These are phyloP conservation scores for Gnatocerus cornutus DNA, from an alignment of 2,888 invertebrate genomes.

Conservation along the genomic window DNA sequence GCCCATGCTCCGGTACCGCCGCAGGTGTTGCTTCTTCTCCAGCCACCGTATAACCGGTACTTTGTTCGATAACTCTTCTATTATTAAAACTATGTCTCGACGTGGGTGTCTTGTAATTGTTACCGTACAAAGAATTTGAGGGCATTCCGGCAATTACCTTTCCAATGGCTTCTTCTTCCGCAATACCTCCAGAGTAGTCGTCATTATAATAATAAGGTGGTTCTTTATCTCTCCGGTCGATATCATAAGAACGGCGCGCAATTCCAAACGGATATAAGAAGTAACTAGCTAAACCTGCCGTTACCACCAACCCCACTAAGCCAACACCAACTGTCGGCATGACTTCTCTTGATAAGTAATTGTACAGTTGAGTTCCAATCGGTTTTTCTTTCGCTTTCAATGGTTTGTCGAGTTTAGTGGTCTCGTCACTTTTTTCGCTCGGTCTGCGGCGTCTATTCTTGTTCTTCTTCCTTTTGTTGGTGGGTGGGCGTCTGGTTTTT, in stretches of 20 bases:
- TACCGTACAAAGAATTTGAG: conserved; percentile 53
- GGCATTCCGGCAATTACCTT: conserved; percentile 80
- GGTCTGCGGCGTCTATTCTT: conserved; percentile 77
- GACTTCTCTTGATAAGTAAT: conserved; percentile 84
- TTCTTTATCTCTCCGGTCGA: conserved; percentile 77
- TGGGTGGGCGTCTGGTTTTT: conserved; percentile 57
- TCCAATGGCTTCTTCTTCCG: conserved; percentile 85
- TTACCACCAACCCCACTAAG: conserved; percentile 81
- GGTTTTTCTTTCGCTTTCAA: conserved; percentile 73
- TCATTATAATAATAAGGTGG: conserved; percentile 78
- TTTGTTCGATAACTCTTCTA: conserved; percentile 58
- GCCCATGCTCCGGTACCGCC: conserved; percentile 79
- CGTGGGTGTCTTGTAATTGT: conserved; percentile 56
- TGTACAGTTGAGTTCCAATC: conserved; percentile 83
- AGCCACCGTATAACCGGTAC: conserved; percentile 58
- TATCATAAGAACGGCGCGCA: conserved; percentile 79
- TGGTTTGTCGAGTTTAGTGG: conserved; percentile 59
- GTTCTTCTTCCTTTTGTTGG: conserved; percentile 75
- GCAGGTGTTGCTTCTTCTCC: conserved; percentile 74
- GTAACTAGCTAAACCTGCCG: conserved; percentile 84
- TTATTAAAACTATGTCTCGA: conserved; percentile 52
- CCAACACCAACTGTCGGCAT: conserved; percentile 88
- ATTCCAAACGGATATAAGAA: conserved; percentile 84
- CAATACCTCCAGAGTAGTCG: conserved; percentile 81
- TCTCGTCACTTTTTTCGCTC: conserved; percentile 70